Percentiles rank a stretch among this genome's conserved stretches.
Conservation (phyloP, 2,113 vertebrate species). For the Chaetodon trifascialis region DNA sequence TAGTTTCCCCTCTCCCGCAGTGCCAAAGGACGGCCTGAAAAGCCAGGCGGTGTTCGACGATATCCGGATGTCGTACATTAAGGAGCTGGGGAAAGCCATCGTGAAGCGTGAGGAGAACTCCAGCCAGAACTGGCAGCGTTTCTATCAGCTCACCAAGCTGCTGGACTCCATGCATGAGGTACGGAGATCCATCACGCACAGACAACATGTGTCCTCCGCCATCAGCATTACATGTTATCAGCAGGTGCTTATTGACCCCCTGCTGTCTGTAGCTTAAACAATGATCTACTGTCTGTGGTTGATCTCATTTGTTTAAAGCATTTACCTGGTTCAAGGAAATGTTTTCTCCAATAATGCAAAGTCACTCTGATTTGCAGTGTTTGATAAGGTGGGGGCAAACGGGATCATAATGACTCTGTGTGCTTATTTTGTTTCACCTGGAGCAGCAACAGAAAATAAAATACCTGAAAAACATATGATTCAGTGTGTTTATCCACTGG, state of each 20-base stretch:
- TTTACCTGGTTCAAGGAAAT: neutral
- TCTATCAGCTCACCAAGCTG: slow-evolving; percentile 99
- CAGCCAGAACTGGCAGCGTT: slow-evolving; percentile 99
- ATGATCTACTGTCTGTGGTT: neutral
- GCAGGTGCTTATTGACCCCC: neutral
- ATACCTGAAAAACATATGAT: too few relatives aligned
- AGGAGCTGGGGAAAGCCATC: slow-evolving; percentile 98
- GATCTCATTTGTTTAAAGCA: neutral
- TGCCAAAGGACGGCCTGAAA: slow-evolving; percentile 98
- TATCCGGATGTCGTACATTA: slow-evolving; percentile 98
- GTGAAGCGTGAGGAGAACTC: slow-evolving; percentile 98
- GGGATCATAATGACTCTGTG: too few relatives aligned
- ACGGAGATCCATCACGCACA: slow-evolving; percentile 19
- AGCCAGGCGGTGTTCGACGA: slow-evolving; percentile 96
- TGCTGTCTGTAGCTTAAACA: neutral
- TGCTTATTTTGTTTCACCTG: too few relatives aligned
- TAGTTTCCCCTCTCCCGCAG: slow-evolving; percentile 76
- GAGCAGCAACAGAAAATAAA: too few relatives aligned
- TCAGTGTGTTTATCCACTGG: too few relatives aligned
- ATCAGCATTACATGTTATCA: neutral
- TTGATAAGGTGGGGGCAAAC: neutral
- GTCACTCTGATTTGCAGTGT: neutral
- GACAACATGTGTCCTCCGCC: neutral
- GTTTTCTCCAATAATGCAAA: neutral
- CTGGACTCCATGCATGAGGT: slow-evolving; percentile 99